phyloP scores from a whole-genome alignment of 2,113 vertebrate genomes.

The Lepisosteus oculatus region DNA sequence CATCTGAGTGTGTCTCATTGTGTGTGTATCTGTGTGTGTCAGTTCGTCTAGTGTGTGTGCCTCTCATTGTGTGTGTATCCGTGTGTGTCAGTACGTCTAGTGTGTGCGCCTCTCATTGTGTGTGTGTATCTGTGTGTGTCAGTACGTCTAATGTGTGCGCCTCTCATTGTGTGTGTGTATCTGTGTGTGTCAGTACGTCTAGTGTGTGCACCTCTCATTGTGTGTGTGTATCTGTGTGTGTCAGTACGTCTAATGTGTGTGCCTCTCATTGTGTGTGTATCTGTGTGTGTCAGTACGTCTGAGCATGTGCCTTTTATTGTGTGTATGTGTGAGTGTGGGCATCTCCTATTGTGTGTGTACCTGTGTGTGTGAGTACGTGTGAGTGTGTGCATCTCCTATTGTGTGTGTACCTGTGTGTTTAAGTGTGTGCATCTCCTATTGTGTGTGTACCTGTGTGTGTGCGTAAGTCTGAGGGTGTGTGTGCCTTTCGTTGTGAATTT shows the following conservation, averaged over 20 bases:
- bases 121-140: background rate
- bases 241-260: background rate
- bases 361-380: slow-evolving; percentile 9
- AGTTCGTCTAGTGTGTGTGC: too few relatives aligned
- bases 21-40: background rate
- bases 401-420: background rate
- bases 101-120: slow-evolving; percentile 33
- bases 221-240: slow-evolving; percentile 15
- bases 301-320: slow-evolving; percentile 6
- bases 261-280: slow-evolving; percentile 13
- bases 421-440: slow-evolving; percentile 10
- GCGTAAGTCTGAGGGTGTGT: background rate
- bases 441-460: slow-evolving; percentile 8
- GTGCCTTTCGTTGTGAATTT: too few relatives aligned
- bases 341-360: slow-evolving; percentile 8
- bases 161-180: slow-evolving; percentile 4
- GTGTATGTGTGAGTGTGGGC: background rate
- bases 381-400: slow-evolving; percentile 7
- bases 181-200: background rate
- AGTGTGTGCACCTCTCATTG: slow-evolving; percentile 17
- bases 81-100: too few relatives aligned
- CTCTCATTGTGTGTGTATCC: background rate
- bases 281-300: slow-evolving; percentile 5
- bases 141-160: too few relatives aligned
- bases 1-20: slow-evolving; percentile 28